Evolutionary conservation across 2,888 invertebrate species (phyloP).

Genomic region (Eledone cirrhosa): DNA sequence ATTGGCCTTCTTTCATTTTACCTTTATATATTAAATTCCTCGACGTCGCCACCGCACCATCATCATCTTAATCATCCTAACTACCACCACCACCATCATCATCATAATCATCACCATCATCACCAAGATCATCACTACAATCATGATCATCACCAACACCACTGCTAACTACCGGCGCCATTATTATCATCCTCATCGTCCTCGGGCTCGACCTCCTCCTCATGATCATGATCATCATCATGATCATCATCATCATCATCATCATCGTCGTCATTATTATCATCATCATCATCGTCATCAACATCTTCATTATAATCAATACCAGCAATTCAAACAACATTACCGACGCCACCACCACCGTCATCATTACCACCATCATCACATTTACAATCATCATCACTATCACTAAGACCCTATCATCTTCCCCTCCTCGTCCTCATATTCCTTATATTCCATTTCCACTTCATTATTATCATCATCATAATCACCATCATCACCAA

Average conservation of each 20-base stretch:
- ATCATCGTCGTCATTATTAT: neutral
- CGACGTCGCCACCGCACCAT: slow-evolving; percentile 17
- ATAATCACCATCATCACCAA: no score
- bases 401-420: neutral
- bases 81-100: neutral
- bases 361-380: neutral
- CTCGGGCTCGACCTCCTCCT: no score
- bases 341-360: slow-evolving; percentile 26
- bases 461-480: no score
- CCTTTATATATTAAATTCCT: neutral
- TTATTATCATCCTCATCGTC: no score
- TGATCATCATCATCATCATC: no score
- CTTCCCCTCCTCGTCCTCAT: no score
- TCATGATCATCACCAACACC: slow-evolving; percentile 11
- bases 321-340: neutral
- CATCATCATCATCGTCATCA: slow-evolving; percentile 29
- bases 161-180: neutral
- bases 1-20: no score
- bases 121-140: slow-evolving; percentile 16
- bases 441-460: no score
- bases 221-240: no score
- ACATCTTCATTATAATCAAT: no score
- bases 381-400: neutral
- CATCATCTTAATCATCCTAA: no score
- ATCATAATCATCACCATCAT: no score